Base-by-base conservation (phyloP, 2,797 vertebrate species). In the Euthynnus affinis region DNA sequence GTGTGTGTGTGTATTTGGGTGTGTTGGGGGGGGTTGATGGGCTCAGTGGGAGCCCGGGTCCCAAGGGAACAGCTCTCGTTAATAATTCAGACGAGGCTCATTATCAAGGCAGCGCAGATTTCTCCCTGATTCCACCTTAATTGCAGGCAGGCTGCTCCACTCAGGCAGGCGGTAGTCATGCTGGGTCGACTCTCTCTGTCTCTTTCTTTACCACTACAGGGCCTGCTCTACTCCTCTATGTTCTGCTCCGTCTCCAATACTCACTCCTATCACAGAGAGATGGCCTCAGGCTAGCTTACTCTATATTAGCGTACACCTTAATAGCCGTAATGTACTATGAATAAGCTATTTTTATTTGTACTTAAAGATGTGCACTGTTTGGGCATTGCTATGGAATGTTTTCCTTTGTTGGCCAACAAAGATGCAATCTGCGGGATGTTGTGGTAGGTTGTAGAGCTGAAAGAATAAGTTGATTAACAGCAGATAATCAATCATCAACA, bases 21-120 rank as follows among this genome's bases (percentile, higher is more conserved):
- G 27, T 68, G 60, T 40, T 70, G 87, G 81, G 85, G 68, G 71
- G 86, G 88, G 85, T 91, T 94, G 92, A 94, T 94, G 93, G 93
- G 93, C 94, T 94, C 94, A 91, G 94, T 93, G 94, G 93, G 94
- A 93, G 94, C 89, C 84, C 69, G 80, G 91, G 91, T 95, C 94
- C 93, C 78, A 88, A 92, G 94, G 95, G 95, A 95, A 94, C 92
- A 92, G 93, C 94, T 94, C 94, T 95, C 92, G 93, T 96, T 96
- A 96, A 96, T 96, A 96, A 96, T 96, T 95, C 95, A 96, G 94
- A 95, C 91, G 93, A 95, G 94, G 93, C 94, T 96, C 95, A 95
- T 96, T 96, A 96, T 95, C 94, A 95, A 95, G 95, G 94, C 94
- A 95, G 94, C 91, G 89, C 94, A 95, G 94, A 95, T 96, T 95